A percentile compares a stretch with the other conserved stretches of the same genome.
phyloP scores from a whole-genome alignment of 2,888 invertebrate species.

The Kuschelorhynchus macadamiae region DNA sequence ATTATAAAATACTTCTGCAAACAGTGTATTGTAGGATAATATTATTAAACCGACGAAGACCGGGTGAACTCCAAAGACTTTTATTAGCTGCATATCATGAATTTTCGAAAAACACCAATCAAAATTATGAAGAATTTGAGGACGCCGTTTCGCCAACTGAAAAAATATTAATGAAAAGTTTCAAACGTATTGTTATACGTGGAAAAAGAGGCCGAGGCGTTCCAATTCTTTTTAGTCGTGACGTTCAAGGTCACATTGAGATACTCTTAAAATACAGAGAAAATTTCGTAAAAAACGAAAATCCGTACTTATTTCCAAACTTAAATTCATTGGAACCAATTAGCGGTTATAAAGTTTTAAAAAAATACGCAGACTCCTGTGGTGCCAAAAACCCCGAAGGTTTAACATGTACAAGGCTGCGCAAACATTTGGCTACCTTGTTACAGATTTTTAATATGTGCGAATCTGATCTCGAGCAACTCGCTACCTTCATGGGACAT shows the following conservation, averaged over 20 bases:
- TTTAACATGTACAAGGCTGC: slow-evolving; percentile 53
- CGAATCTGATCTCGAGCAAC: slow-evolving; percentile 44
- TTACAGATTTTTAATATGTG: too few species aligned
- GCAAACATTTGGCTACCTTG: slow-evolving; percentile 57
- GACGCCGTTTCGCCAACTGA: slow-evolving; percentile 42
- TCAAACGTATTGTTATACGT: background rate
- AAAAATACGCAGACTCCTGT: slow-evolving; percentile 42
- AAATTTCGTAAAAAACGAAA: too few species aligned
- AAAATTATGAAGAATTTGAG: too few species aligned
- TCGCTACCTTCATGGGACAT: slow-evolving; percentile 57
- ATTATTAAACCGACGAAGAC: too few species aligned
- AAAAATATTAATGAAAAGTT: too few species aligned
- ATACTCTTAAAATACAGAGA: background rate
- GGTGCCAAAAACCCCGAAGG: slow-evolving; percentile 54
- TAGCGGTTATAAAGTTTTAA: slow-evolving; percentile 47
- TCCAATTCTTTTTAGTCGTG: slow-evolving; percentile 1
- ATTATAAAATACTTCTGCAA: too few species aligned
- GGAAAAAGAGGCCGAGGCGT: slow-evolving; percentile 5
- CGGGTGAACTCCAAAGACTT: too few species aligned
- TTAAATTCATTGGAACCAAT: slow-evolving; percentile 29
- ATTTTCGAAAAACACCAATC: too few species aligned
- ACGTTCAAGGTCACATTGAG: background rate
- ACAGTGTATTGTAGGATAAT: too few species aligned
- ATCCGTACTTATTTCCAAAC: too few species aligned
- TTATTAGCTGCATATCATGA: too few species aligned